Conservation (phyloP, 1,140 invertebrate genomes). For the Atta texana region DNA sequence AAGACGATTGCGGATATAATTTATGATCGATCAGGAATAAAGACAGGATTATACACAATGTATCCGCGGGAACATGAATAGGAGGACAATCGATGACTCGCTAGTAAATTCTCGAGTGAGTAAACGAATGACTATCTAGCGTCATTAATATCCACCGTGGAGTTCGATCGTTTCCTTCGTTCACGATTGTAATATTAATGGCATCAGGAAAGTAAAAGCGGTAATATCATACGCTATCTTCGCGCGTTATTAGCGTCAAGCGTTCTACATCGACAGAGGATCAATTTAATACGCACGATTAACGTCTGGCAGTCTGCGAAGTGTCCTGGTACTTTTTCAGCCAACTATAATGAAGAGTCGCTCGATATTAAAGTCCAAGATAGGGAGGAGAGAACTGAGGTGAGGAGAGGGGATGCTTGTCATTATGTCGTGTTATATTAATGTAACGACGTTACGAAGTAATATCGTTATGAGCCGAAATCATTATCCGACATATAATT, state of each 20-base stretch:
- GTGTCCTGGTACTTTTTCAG: slow-evolving; percentile 69
- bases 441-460: slow-evolving; percentile 68
- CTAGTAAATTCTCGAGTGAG: not conserved
- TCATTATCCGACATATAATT: slow-evolving; percentile 71
- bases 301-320: slow-evolving; percentile 63
- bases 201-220: slow-evolving; percentile 42
- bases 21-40: slow-evolving; percentile 3
- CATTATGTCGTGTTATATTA: slow-evolving; percentile 62
- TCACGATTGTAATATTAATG: slow-evolving; percentile 41
- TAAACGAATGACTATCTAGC: not conserved
- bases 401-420: not conserved
- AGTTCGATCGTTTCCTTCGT: slow-evolving; percentile 1
- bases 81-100: not conserved
- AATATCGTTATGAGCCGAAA: slow-evolving; percentile 69
- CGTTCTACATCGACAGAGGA: slow-evolving; percentile 51
- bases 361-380: slow-evolving; percentile 57
- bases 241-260: slow-evolving; percentile 47
- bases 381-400: not conserved
- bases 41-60: slow-evolving; percentile 10
- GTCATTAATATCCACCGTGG: slow-evolving; percentile 6
- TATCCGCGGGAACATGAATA: not conserved
- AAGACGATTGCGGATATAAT: slow-evolving; percentile 30
- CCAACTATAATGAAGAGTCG: slow-evolving; percentile 70
- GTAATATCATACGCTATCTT: slow-evolving; percentile 44
- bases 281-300: slow-evolving; percentile 69